Evolutionary conservation across 1,140 invertebrate genomes (phyloP), one percentile per base, ranked within the genome.

Genomic region (Ostrea denselamellosa): DNA sequence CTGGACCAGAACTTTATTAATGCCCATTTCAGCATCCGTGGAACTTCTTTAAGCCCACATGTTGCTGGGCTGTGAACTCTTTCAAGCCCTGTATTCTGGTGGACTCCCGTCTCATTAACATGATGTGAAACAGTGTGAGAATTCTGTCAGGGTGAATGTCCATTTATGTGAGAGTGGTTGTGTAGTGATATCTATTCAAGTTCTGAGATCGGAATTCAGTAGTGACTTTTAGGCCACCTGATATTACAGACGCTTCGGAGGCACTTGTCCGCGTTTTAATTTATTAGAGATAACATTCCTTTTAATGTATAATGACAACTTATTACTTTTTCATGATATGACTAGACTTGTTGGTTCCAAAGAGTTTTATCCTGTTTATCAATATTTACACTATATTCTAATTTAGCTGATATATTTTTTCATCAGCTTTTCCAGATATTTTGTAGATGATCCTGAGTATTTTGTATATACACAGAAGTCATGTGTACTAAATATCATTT

Each of bases 211-310:
- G 8, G 25, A 77, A 14, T 77, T 25, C 68, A 12, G 22, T 4
- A 34, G 56, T 62, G 56, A 62, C 9, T 34, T 4, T 25, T 34
- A 28, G 68, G 68, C 68, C 68, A 77, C 22, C 68, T 9, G 68
- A 77, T 28, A 77, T 77, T 28, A 34, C 9, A 10, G 25, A 28
- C 14, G 25, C 68, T 77, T 25, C 25, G n/a, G 17, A 19, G 17
- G 56, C n/a, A 62, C n/a, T n/a, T 19, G 56, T 19, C 34, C 58
- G 7, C n/a, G 22, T 14, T 34, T 14, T 28, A 28, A 77, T 77
- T 77, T 77, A 77, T 77, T 77, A 77, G 68, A 77, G 5, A 77
- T 25, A 77, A 77, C 68, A 77, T 77, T 77, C 68, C 68, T 34
- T 77, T 77, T 77, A 19, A 62, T 17, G 58, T 62, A 62, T 62